Percentiles rank a stretch among this genome's conserved stretches.
Evolutionary conservation across 2,113 vertebrate genomes (phyloP).

Genomic region (Zosterops lateralis): DNA sequence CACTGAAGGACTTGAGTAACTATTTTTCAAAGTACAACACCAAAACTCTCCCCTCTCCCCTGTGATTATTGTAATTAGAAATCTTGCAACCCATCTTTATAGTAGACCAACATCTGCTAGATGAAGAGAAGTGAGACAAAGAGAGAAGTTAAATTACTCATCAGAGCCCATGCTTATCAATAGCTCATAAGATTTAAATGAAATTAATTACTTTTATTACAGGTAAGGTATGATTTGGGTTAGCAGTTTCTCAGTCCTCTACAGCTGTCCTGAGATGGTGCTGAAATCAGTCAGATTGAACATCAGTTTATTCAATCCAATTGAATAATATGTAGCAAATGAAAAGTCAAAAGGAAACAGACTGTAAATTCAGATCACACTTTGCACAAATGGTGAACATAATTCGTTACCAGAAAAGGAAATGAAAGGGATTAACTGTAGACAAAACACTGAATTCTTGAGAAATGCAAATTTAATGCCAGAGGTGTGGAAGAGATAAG

Average conservation of each 20-base stretch:
- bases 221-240: fast-evolving
- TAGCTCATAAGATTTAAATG: fast-evolving
- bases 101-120: fast-evolving
- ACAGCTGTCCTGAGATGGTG: background rate
- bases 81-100: background rate
- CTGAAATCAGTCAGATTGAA: background rate
- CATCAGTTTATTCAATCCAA: background rate
- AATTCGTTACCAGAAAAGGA: background rate
- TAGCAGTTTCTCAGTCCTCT: background rate
- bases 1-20: background rate
- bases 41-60: background rate
- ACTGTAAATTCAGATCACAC: background rate
- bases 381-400: background rate
- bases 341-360: background rate
- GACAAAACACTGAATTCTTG: background rate
- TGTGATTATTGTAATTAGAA: background rate
- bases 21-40: background rate
- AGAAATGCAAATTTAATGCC: background rate
- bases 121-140: background rate
- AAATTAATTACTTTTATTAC: background rate
- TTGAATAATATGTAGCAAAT: background rate
- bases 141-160: background rate
- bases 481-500: background rate
- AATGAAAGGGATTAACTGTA: background rate
- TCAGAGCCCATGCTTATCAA: background rate